Conservation (phyloP, 2,888 invertebrate genomes). For the Zhuqinia jingwanae region DNA sequence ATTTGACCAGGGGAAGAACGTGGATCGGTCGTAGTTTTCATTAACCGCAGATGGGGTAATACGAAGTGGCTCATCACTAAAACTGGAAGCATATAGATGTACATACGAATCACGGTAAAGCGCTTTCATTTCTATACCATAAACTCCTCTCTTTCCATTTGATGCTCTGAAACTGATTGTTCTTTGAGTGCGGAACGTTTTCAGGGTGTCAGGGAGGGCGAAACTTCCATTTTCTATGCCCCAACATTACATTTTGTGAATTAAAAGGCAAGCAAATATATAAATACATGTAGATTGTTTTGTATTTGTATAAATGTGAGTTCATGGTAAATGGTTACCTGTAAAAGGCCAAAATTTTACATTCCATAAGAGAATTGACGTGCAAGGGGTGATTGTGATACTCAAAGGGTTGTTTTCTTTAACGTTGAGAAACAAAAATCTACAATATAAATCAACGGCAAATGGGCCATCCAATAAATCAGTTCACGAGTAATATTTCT, state of each 20-base stretch:
- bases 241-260: too few relatives aligned
- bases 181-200: conserved; percentile 79
- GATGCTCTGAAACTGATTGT: conserved; percentile 76
- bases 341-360: conserved; percentile 80
- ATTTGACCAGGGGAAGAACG: conserved; percentile 63
- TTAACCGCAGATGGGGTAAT: conserved; percentile 47
- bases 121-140: conserved; percentile 78
- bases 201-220: conserved; percentile 68
- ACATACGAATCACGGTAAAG: conserved; percentile 79
- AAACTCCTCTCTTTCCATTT: conserved; percentile 77
- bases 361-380: conserved; percentile 81
- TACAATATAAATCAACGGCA: too few relatives aligned
- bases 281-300: not conserved
- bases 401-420: conserved; percentile 80
- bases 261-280: conserved; percentile 6
- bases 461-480: too few relatives aligned
- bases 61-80: conserved; percentile 61
- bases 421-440: conserved; percentile 81
- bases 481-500: too few relatives aligned
- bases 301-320: conserved; percentile 12
- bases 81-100: conserved; percentile 78
- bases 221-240: conserved; percentile 64
- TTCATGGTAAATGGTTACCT: conserved; percentile 56
- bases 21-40: conserved; percentile 40
- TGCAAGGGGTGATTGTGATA: conserved; percentile 81